These are phyloP conservation scores for Physella acuta DNA, from an alignment of 1,140 invertebrate genomes.

Conservation along the genomic window DNA sequence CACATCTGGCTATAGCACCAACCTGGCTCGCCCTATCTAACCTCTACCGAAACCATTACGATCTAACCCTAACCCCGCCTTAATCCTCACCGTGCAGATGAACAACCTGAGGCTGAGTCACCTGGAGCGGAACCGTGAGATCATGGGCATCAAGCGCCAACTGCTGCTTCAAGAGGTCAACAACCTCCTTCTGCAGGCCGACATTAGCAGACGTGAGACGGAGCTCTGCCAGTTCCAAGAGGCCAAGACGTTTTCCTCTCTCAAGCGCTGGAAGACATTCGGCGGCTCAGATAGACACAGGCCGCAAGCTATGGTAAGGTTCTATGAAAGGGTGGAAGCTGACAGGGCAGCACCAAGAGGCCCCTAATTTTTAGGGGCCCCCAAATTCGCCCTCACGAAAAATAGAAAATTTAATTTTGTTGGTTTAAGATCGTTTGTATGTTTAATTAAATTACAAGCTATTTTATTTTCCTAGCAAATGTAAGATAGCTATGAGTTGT, in stretches of 20 bases:
- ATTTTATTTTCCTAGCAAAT: neutral
- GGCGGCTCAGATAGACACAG: conserved; percentile 36
- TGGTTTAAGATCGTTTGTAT: too few relatives aligned
- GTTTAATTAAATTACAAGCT: too few relatives aligned
- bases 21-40: too few relatives aligned
- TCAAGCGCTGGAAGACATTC: conserved; percentile 54
- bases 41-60: too few relatives aligned
- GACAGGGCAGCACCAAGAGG: too few relatives aligned
- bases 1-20: too few relatives aligned
- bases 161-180: conserved; percentile 56
- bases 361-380: too few relatives aligned
- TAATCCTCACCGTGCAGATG: conserved; percentile 35
- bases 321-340: too few relatives aligned
- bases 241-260: conserved; percentile 33
- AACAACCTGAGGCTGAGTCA: conserved; percentile 53
- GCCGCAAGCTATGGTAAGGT: neutral
- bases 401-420: too few relatives aligned
- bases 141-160: conserved; percentile 55
- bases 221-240: conserved; percentile 51
- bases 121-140: conserved; percentile 54
- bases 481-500: too few relatives aligned
- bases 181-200: conserved; percentile 54
- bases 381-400: too few relatives aligned
- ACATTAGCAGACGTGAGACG: conserved; percentile 52
- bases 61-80: neutral